Evolutionary conservation across 2,113 vertebrate species (phyloP).

Genomic region (Cebidichthys violaceus): DNA sequence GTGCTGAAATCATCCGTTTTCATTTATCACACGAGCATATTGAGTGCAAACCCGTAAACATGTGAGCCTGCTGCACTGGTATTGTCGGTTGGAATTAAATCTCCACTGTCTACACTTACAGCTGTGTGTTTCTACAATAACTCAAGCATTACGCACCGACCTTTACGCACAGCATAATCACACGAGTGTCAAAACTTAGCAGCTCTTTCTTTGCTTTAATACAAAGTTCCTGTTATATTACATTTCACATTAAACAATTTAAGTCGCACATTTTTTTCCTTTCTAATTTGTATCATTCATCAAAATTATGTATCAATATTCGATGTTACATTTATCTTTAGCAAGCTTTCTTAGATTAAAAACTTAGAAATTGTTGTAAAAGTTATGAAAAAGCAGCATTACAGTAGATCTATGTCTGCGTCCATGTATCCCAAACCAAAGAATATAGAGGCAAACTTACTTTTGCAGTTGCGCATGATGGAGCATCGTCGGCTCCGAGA

Average conservation of each 20-base stretch:
- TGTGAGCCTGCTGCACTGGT: neutral
- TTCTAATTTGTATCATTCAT: neutral
- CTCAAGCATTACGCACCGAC: neutral
- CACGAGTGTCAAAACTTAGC: neutral
- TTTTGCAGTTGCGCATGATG: slow-evolving; percentile 81
- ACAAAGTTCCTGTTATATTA: neutral
- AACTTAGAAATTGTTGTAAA: slow-evolving; percentile 16
- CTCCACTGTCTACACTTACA: neutral
- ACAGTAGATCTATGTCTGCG: neutral
- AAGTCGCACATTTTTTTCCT: neutral
- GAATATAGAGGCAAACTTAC: slow-evolving; percentile 75
- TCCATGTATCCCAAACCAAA: slow-evolving; percentile 29
- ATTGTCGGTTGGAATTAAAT: neutral
- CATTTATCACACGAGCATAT: neutral
- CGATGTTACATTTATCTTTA: neutral
- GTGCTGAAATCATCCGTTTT: neutral
- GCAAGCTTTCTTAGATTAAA: neutral
- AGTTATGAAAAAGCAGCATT: neutral
- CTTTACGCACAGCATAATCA: slow-evolving; percentile 64
- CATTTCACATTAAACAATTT: neutral
- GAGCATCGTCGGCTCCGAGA: slow-evolving; percentile 84
- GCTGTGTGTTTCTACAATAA: neutral
- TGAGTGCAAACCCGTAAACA: neutral
- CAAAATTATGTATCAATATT: neutral
- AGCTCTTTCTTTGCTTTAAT: neutral